Evolutionary conservation across 1,140 invertebrate species (phyloP).

Genomic region (Hycleus phaleratus): DNA sequence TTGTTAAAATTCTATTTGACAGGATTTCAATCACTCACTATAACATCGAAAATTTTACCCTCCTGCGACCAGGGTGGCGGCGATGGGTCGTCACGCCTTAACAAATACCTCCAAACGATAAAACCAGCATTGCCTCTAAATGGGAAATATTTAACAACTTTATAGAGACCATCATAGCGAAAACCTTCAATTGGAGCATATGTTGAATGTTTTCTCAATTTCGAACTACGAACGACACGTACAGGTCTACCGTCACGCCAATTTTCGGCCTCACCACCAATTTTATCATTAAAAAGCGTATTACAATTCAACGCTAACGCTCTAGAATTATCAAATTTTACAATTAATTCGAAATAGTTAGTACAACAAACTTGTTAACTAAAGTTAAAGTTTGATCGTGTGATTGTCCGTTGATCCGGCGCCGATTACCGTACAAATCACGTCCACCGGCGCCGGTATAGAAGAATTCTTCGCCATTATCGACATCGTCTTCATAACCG

Average conservation of each 20-base stretch:
- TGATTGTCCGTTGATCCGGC: conserved; percentile 70
- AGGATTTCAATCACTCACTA: conserved; percentile 39
- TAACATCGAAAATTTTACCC: conserved; percentile 53
- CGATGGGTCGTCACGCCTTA: conserved; percentile 69
- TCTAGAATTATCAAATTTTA: conserved; percentile 39
- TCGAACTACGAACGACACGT: conserved; percentile 71
- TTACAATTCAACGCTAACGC: conserved; percentile 75
- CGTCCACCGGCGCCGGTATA: conserved; percentile 80
- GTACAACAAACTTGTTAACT: conserved; percentile 56
- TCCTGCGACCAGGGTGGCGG: conserved; percentile 78
- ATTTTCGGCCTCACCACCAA: conserved; percentile 62
- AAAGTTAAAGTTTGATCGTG: conserved; percentile 72
- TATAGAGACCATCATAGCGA: conserved; percentile 71
- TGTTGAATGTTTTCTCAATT: conserved; percentile 65
- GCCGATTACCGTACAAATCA: conserved; percentile 70
- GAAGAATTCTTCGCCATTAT: conserved; percentile 74
- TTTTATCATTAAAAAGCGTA: conserved; percentile 52
- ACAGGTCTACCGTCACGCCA: conserved; percentile 73
- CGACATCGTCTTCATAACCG: conserved; percentile 81
- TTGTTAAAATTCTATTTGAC: conserved; percentile 5
- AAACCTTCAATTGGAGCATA: conserved; percentile 72
- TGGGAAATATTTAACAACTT: conserved; percentile 79
- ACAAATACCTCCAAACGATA: conserved; percentile 72
- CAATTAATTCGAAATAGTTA: not conserved
- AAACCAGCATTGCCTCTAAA: conserved; percentile 73